These are phyloP conservation scores for Callimorpha dominula DNA, from an alignment of 2,888 invertebrate species.

Conservation along the genomic window DNA sequence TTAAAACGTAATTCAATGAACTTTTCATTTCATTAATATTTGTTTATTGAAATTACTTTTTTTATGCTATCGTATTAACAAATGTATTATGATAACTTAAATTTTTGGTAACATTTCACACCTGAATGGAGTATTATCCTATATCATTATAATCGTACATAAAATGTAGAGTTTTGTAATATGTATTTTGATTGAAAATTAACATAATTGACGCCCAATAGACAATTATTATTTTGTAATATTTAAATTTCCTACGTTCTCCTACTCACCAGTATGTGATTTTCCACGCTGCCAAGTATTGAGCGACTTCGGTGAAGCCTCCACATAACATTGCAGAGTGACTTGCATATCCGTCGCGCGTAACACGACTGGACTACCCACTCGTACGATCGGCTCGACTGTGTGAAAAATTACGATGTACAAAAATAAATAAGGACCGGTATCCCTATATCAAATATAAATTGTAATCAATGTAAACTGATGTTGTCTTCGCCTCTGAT, in stretches of 20 bases:
- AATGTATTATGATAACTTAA: not conserved
- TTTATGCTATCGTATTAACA: not conserved
- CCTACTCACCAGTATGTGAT: slow-evolving; percentile 64
- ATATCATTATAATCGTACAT: not conserved
- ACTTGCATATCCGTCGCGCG: slow-evolving; percentile 93
- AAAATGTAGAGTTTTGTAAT: not conserved
- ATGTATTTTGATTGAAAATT: not conserved
- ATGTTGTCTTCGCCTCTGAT: too few species aligned
- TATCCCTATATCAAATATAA: too few species aligned
- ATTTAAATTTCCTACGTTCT: not conserved
- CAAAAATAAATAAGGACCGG: not conserved
- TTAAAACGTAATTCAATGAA: not conserved
- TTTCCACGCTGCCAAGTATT: slow-evolving; percentile 91
- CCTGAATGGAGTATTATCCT: not conserved
- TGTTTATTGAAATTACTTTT: not conserved
- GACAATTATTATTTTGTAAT: not conserved
- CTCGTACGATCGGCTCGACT: slow-evolving; percentile 95
- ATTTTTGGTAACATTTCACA: too few species aligned
- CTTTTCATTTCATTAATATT: not conserved
- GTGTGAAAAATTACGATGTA: slow-evolving; percentile 11
- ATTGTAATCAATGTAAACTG: too few species aligned
- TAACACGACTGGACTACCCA: slow-evolving; percentile 93
- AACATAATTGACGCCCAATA: not conserved
- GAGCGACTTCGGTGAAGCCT: slow-evolving; percentile 94
- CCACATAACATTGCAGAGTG: slow-evolving; percentile 93